phyloP scores from a whole-genome alignment of 2,797 vertebrate species.

The Hydrophis major region DNA sequence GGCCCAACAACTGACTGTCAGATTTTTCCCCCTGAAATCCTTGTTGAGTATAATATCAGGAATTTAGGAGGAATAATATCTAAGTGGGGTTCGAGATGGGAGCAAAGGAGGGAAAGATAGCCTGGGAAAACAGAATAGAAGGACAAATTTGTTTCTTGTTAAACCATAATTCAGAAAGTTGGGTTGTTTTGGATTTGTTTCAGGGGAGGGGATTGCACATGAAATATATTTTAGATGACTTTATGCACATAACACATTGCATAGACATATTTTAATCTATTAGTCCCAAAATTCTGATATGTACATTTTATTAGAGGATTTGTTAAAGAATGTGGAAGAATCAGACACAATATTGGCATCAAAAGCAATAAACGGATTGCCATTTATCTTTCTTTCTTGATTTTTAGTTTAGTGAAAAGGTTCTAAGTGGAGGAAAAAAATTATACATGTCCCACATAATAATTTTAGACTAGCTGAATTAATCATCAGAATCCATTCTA shows the following conservation, averaged over 20 bases:
- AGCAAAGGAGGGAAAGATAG: neutral
- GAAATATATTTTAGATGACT: too few species aligned
- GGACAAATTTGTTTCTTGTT: neutral
- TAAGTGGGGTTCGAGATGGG: neutral
- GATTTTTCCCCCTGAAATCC: neutral
- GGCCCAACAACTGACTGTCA: neutral
- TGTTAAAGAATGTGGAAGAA: neutral
- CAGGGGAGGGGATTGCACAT: too few species aligned
- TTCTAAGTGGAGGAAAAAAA: neutral
- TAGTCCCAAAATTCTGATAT: neutral
- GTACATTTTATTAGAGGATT: neutral
- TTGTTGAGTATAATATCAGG: neutral
- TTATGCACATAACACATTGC: neutral
- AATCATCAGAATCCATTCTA: constrained; percentile 11
- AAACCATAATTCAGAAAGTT: neutral
- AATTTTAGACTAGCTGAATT: constrained; percentile 2
- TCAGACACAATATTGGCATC: neutral
- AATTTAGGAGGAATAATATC: neutral
- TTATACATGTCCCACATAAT: constrained; percentile 1
- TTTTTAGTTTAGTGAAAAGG: constrained; percentile 6
- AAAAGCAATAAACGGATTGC: neutral
- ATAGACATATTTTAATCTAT: neutral
- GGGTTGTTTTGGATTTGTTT: neutral
- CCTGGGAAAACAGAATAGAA: neutral
- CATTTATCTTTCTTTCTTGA: constrained; percentile 2